Evolutionary conservation across 2,113 vertebrate species (phyloP).

Genomic region (Plecturocebus donacophilus): DNA sequence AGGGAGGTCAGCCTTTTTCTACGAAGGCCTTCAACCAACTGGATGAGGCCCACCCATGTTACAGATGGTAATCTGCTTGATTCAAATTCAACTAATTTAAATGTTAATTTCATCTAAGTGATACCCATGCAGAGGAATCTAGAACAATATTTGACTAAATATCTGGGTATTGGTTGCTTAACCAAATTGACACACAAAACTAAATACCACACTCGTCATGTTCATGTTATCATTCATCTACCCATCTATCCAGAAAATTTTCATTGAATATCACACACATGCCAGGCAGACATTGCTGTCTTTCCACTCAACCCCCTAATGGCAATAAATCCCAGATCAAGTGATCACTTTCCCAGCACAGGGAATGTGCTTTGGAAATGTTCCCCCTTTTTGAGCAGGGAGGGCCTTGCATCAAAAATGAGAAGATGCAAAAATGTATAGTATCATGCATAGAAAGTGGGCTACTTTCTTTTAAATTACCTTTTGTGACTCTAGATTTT

Average conservation of each 20-base stretch:
- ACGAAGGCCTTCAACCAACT: not conserved
- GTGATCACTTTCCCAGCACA: not conserved
- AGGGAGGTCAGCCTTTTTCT: not conserved
- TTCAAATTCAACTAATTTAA: not conserved
- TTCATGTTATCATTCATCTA: not conserved
- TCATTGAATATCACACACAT: not conserved
- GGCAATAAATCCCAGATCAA: not conserved
- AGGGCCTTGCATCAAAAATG: not conserved
- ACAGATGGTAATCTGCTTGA: not conserved
- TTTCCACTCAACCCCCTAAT: not conserved
- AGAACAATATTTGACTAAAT: not conserved
- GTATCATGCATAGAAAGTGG: not conserved
- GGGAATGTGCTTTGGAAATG: not conserved
- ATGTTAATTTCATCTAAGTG: not conserved
- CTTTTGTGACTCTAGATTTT: not conserved
- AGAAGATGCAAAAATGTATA: not conserved
- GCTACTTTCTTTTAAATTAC: conserved; percentile 15
- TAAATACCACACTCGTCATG: not conserved
- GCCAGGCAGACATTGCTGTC: not conserved
- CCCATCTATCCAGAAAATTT: not conserved
- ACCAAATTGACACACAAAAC: not conserved
- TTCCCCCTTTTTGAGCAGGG: not conserved
- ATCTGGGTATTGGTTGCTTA: not conserved
- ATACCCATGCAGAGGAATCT: not conserved
- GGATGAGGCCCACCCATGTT: not conserved